A percentile compares a stretch with the other conserved stretches of the same genome.
phyloP scores from a whole-genome alignment of 1,140 invertebrate species.

The Aphelinus atriplicis region DNA sequence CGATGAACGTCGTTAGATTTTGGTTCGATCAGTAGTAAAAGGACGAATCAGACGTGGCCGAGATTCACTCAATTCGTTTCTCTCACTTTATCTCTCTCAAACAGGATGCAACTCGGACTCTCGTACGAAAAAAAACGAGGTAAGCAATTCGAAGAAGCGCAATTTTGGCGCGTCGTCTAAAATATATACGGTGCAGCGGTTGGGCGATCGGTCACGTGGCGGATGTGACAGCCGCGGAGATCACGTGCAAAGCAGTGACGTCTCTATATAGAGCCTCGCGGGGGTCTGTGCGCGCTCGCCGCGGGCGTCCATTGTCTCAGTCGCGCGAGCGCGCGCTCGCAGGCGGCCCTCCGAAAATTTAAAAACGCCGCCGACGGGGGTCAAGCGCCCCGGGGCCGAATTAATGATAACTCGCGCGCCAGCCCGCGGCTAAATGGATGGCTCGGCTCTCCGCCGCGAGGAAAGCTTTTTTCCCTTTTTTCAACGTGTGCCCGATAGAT shows the following conservation, averaged over 20 bases:
- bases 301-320: constrained; percentile 36
- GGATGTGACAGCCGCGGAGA: too few species aligned
- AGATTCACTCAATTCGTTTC: too few species aligned
- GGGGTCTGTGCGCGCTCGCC: constrained; percentile 31
- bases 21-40: too few species aligned
- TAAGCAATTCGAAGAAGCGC: too few species aligned
- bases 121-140: too few species aligned
- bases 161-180: too few species aligned
- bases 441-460: not conserved
- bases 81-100: too few species aligned
- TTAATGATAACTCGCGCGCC: constrained; percentile 29
- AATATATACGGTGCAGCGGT: too few species aligned
- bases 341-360: constrained; percentile 5
- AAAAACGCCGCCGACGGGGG: constrained; percentile 10
- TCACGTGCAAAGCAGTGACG: not conserved
- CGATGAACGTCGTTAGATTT: too few species aligned
- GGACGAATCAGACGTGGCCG: too few species aligned
- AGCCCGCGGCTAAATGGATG: constrained; percentile 12
- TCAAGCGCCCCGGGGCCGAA: not conserved
- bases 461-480: not conserved
- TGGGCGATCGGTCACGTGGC: too few species aligned
- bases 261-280: constrained; percentile 12
- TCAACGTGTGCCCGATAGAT: constrained; percentile 5
- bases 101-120: too few species aligned
- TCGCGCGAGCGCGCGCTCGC: not conserved